phyloP scores from a whole-genome alignment of 2,888 invertebrate species.

The Cantharis rustica region DNA sequence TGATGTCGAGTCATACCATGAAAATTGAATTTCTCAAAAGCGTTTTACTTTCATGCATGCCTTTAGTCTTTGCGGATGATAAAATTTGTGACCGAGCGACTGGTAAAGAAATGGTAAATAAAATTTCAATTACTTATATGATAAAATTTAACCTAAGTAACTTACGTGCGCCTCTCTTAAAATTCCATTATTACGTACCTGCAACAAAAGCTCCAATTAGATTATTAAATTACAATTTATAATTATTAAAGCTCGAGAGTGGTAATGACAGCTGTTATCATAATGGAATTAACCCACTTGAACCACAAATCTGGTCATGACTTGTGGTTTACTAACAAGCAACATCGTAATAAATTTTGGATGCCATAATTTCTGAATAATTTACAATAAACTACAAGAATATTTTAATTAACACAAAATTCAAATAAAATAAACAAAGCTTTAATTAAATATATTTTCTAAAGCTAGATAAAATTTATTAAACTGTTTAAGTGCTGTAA shows the following conservation, averaged over 20 bases:
- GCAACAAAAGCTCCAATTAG: constrained; percentile 6
- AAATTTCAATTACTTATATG: constrained; percentile 10
- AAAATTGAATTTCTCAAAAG: constrained; percentile 39
- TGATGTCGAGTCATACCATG: constrained; percentile 39
- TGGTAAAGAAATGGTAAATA: constrained; percentile 15
- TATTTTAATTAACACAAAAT: not conserved
- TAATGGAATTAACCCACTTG: constrained; percentile 24
- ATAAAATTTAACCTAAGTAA: constrained; percentile 1
- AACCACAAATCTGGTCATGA: constrained; percentile 25
- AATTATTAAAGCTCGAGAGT: not conserved
- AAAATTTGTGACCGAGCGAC: constrained; percentile 18
- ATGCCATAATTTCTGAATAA: not conserved
- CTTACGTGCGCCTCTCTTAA: not conserved
- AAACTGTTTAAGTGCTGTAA: not conserved
- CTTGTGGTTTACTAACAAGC: constrained; percentile 20
- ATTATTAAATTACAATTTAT: not conserved
- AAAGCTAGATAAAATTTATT: not conserved
- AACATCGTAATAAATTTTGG: not conserved
- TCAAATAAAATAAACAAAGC: not conserved
- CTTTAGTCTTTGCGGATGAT: constrained; percentile 25
- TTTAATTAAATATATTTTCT: not conserved
- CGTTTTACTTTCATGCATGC: constrained; percentile 25
- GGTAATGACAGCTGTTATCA: constrained; percentile 20
- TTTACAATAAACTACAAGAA: not conserved
- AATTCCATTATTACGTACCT: constrained; percentile 13